Percentiles rank a stretch among this genome's conserved stretches.
Conservation (phyloP, 2,797 vertebrate species). For the Paratrypauchen microcephalus region DNA sequence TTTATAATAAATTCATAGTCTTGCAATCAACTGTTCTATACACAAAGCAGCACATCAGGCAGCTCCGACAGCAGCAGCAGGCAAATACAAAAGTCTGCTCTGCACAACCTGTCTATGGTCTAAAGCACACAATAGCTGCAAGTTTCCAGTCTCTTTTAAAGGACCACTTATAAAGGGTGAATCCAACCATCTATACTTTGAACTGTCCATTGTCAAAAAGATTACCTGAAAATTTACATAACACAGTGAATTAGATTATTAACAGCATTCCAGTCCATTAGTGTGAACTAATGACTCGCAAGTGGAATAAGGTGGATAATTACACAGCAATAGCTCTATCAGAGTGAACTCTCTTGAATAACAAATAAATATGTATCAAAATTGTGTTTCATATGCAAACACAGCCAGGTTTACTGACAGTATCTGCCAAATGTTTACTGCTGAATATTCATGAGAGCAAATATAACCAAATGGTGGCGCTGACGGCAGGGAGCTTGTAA, state of each 20-base stretch:
- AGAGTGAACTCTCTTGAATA: not conserved
- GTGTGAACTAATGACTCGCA: not conserved
- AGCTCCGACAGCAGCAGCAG: not conserved
- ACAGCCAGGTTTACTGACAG: conserved; percentile 17
- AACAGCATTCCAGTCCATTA: conserved; percentile 4
- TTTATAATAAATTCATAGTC: not conserved
- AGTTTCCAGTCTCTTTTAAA: conserved; percentile 15
- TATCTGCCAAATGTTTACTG: conserved; percentile 24
- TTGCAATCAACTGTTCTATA: not conserved
- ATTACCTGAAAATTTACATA: not conserved
- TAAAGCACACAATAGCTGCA: conserved; percentile 5
- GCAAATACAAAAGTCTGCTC: not conserved
- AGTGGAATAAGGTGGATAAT: conserved; percentile 5
- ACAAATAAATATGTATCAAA: not conserved
- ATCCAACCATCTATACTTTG: not conserved
- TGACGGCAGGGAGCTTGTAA: conserved; percentile 31
- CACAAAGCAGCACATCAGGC: not conserved
- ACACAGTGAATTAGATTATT: not conserved
- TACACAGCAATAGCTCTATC: not conserved
- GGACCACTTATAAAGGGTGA: conserved; percentile 29
- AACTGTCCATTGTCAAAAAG: not conserved
- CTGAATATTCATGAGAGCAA: conserved; percentile 61
- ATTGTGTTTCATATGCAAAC: conserved; percentile 8
- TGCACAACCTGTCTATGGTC: not conserved
- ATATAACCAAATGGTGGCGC: conserved; percentile 42